Conservation (phyloP, 1,140 invertebrate species). For the Choristoneura fumiferana region DNA sequence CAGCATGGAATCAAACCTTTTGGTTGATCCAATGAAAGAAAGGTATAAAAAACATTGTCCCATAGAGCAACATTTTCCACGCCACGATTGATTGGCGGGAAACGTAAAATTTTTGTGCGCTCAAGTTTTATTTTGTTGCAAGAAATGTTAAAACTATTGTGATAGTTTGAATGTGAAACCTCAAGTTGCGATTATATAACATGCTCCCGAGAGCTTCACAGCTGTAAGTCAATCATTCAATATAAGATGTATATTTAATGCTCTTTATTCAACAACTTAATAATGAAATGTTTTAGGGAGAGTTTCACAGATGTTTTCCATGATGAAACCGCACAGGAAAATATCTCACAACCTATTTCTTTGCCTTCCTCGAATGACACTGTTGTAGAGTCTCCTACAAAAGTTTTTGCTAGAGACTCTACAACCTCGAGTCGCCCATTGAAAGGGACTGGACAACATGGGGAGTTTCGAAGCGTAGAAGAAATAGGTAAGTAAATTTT, state of each 20-base stretch:
- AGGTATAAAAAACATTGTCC: too few species aligned
- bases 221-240: not conserved
- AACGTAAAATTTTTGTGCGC: too few species aligned
- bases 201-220: constrained; percentile 8
- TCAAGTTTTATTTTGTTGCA: too few species aligned
- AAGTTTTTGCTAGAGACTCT: constrained; percentile 11
- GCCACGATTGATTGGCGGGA: too few species aligned
- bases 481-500: constrained; percentile 67
- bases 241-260: too few species aligned
- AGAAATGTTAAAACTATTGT: too few species aligned
- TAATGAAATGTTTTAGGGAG: constrained; percentile 38
- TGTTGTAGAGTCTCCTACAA: not conserved
- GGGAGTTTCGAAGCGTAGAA: constrained; percentile 60
- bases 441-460: constrained; percentile 53
- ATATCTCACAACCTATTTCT: constrained; percentile 55
- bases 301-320: constrained; percentile 56
- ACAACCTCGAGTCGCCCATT: constrained; percentile 31
- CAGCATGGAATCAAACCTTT: too few species aligned
- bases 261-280: constrained; percentile 5
- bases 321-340: constrained; percentile 41
- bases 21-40: too few species aligned
- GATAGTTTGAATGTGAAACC: too few species aligned
- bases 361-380: constrained; percentile 43
- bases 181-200: not conserved
- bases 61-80: too few species aligned